Evolutionary conservation across 1,140 invertebrate genomes (phyloP).

Genomic region (Acromyrmex charruanus): DNA sequence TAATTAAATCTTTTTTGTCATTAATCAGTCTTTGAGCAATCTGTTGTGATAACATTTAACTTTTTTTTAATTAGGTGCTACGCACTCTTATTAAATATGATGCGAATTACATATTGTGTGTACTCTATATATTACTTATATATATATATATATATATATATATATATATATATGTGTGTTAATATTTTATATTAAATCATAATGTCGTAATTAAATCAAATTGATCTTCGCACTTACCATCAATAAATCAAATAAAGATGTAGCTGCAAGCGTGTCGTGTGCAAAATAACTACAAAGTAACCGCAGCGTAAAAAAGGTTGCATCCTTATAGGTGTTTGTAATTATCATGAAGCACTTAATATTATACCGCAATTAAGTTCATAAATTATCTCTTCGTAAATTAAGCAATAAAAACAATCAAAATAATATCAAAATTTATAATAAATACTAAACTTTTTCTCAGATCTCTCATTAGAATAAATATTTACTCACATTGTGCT

Average conservation of each 20-base stretch:
- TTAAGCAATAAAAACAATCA: too few species aligned
- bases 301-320: neutral
- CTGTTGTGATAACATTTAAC: neutral
- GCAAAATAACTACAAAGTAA: neutral
- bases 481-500: neutral
- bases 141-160: too few species aligned
- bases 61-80: neutral
- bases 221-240: neutral
- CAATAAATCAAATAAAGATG: neutral
- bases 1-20: neutral
- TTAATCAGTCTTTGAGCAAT: neutral
- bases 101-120: too few species aligned
- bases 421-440: too few species aligned
- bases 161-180: neutral
- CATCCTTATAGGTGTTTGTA: neutral
- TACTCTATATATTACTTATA: neutral
- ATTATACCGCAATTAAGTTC: neutral
- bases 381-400: neutral
- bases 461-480: neutral
- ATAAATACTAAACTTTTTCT: neutral
- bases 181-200: slow-evolving; percentile 11
- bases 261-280: too few species aligned
- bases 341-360: neutral
- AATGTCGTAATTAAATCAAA: slow-evolving; percentile 1
- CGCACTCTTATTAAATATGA: neutral